Percentiles rank a stretch among this genome's conserved stretches.
phyloP scores from a whole-genome alignment of 2,888 invertebrate species.

The Stegana nigrithorax region DNA sequence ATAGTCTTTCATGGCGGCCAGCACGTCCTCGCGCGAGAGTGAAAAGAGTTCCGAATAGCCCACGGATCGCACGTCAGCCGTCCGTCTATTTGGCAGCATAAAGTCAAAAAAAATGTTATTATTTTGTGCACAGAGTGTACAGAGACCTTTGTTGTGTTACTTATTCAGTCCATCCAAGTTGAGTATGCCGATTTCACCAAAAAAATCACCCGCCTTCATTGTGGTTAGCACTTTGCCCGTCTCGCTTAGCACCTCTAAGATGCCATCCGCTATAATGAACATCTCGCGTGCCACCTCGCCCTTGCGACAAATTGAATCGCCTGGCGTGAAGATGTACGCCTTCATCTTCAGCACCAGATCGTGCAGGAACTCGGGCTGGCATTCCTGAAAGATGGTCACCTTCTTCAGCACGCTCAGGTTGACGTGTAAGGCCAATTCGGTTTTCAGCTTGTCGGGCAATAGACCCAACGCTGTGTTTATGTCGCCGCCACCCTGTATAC shows the following conservation, averaged over 20 bases:
- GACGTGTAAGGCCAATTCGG: conserved; percentile 94
- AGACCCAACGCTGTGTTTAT: conserved; percentile 94
- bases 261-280: conserved; percentile 98
- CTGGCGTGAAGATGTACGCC: conserved; percentile 97
- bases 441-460: conserved; percentile 95
- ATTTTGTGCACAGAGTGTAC: not conserved
- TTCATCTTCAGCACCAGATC: conserved; percentile 98
- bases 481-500: conserved; percentile 95
- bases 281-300: conserved; percentile 95
- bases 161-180: conserved; percentile 96
- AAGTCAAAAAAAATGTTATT: too few species aligned
- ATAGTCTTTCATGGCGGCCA: conserved; percentile 96
- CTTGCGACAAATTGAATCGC: conserved; percentile 95
- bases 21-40: conserved; percentile 91
- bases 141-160: conserved; percentile 69
- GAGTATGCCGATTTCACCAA: conserved; percentile 96
- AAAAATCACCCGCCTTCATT: conserved; percentile 98
- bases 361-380: conserved; percentile 96
- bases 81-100: conserved; percentile 74
- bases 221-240: conserved; percentile 91
- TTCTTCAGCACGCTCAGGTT: conserved; percentile 95
- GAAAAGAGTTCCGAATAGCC: conserved; percentile 96
- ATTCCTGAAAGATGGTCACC: conserved; percentile 97
- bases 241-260: conserved; percentile 94
- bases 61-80: conserved; percentile 95